A percentile compares a stretch with the other conserved stretches of the same genome.
Conservation (phyloP, 2,888 invertebrate genomes). For the Hirtodrosophila cameraria region DNA sequence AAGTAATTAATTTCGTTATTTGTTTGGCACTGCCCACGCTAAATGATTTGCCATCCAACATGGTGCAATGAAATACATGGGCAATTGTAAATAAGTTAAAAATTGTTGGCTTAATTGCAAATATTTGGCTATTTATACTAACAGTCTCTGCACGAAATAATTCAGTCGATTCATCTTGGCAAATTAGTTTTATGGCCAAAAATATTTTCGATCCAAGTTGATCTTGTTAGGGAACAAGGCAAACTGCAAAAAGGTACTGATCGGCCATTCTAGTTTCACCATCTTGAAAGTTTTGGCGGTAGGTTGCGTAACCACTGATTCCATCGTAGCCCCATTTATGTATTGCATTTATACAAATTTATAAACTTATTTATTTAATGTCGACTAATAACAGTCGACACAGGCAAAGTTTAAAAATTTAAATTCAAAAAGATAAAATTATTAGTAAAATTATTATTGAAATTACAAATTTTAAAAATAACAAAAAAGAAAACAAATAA, state of each 20-base stretch:
- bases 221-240: constrained; percentile 17
- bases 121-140: constrained; percentile 18
- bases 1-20: no score
- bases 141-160: constrained; percentile 20
- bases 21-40: no score
- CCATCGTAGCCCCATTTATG: constrained; percentile 22
- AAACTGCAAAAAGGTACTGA: constrained; percentile 18
- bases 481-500: no score
- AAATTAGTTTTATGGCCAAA: constrained; percentile 15
- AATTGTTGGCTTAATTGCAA: constrained; percentile 1
- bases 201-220: constrained; percentile 12
- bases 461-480: no score
- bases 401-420: no score
- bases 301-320: constrained; percentile 19
- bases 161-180: constrained; percentile 18
- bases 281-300: constrained; percentile 17
- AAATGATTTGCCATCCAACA: no score
- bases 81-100: neutral
- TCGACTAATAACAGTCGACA: no score
- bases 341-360: constrained; percentile 1
- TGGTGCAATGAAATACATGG: constrained; percentile 5
- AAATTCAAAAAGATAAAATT: no score
- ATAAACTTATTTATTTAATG: no score
- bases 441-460: no score
- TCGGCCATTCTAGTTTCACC: constrained; percentile 13